Conservation (phyloP, 2,797 vertebrate species). For the Gallinago solitaria region DNA sequence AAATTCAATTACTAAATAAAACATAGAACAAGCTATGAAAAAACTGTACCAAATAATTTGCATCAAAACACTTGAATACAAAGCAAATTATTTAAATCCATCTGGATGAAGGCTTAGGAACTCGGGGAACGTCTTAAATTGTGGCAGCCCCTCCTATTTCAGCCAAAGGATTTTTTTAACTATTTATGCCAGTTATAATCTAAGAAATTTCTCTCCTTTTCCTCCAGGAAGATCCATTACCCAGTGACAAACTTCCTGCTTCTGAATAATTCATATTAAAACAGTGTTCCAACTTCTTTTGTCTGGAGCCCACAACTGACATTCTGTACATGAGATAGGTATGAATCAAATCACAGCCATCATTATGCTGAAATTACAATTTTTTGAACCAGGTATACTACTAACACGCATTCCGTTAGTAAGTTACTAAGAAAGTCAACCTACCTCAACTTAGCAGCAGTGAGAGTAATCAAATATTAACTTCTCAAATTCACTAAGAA, state of each 20-base stretch:
- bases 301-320: not conserved
- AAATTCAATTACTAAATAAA: not conserved
- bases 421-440: not conserved
- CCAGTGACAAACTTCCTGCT: not conserved
- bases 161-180: not conserved
- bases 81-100: not conserved
- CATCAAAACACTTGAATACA: not conserved
- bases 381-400: not conserved
- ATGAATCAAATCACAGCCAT: not conserved
- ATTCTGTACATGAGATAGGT: not conserved
- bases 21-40: not conserved
- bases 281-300: not conserved
- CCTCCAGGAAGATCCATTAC: not conserved
- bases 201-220: not conserved
- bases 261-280: not conserved
- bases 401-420: not conserved
- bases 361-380: not conserved
- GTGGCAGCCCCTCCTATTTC: accelerated
- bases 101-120: not conserved
- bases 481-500: not conserved
- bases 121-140: not conserved
- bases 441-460: not conserved
- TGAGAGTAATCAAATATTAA: not conserved
- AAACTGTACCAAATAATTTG: not conserved
- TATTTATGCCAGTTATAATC: not conserved